Conservation (phyloP, 2,888 invertebrate genomes). For the Hoplodrina blanda region DNA sequence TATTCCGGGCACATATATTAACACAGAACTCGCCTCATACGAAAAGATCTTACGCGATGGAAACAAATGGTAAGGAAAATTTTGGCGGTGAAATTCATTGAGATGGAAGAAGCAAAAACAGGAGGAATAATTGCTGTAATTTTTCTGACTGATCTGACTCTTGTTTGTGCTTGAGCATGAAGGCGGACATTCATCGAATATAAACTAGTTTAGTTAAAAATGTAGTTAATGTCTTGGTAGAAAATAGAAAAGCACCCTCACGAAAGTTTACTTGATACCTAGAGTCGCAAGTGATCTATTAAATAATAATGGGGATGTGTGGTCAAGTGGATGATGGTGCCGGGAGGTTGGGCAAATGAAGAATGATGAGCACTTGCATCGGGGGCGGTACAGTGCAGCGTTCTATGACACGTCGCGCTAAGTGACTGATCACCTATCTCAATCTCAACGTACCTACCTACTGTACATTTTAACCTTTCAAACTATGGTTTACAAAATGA, state of each 20-base stretch:
- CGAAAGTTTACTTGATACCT: constrained; percentile 7
- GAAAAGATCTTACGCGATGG: constrained; percentile 90
- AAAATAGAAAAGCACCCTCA: constrained; percentile 27
- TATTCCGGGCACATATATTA: constrained; percentile 91
- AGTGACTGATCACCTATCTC: constrained; percentile 84
- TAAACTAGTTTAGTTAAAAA: background rate
- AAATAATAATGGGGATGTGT: constrained; percentile 62
- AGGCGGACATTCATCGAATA: background rate
- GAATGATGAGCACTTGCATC: constrained; percentile 86
- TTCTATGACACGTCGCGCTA: constrained; percentile 82
- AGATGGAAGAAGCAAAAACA: constrained; percentile 82
- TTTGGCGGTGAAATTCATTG: constrained; percentile 88
- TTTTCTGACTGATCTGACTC: constrained; percentile 76
- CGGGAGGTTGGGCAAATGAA: constrained; percentile 83
- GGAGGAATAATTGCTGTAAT: constrained; percentile 81
- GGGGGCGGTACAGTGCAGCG: constrained; percentile 67
- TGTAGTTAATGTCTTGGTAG: background rate
- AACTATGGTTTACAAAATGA: background rate
- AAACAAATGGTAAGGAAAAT: constrained; percentile 91
- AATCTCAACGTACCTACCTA: constrained; percentile 41
- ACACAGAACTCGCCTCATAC: constrained; percentile 90
- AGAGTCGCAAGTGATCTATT: constrained; percentile 53
- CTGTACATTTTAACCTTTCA: constrained; percentile 16
- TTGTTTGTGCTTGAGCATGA: constrained; percentile 44
- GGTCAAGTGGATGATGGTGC: constrained; percentile 79